Evolutionary conservation across 2,888 invertebrate species (phyloP).

Genomic region (Caenorhabditis drosophilae): DNA sequence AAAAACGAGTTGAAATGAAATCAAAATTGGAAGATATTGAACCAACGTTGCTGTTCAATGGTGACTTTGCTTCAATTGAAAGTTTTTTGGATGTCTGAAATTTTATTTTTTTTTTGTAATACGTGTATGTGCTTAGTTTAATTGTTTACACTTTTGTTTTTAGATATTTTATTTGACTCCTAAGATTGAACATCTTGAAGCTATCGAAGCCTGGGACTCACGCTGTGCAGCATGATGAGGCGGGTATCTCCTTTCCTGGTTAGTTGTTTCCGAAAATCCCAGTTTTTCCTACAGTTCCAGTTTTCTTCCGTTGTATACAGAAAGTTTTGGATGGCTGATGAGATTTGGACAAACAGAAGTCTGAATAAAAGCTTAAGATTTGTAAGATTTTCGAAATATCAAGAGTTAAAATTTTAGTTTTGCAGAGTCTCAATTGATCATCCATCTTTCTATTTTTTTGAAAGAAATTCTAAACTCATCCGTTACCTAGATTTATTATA

Average conservation of each 20-base stretch:
- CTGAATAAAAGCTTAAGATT: no score
- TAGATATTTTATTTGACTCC: no score
- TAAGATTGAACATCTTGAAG: no score
- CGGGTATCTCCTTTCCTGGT: slow-evolving; percentile 13
- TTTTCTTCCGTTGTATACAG: slow-evolving; percentile 3
- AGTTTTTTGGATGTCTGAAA: slow-evolving; percentile 10
- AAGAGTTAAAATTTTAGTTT: no score
- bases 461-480: no score
- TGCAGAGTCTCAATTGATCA: no score
- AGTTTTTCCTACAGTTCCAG: not conserved
- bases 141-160: no score
- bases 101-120: not conserved
- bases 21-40: slow-evolving; percentile 6
- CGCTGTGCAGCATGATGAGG: slow-evolving; percentile 24
- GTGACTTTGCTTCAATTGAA: slow-evolving; percentile 28
- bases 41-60: slow-evolving; percentile 13
- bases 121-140: slow-evolving; percentile 12
- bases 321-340: no score
- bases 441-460: no score
- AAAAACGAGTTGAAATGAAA: slow-evolving; percentile 14
- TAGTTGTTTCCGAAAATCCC: slow-evolving; percentile 7
- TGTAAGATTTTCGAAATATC: no score
- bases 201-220: slow-evolving; percentile 22
- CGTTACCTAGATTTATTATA: no score
- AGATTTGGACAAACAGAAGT: no score